Conservation (phyloP, 2,113 vertebrate genomes). For the Notiomystis cincta region DNA sequence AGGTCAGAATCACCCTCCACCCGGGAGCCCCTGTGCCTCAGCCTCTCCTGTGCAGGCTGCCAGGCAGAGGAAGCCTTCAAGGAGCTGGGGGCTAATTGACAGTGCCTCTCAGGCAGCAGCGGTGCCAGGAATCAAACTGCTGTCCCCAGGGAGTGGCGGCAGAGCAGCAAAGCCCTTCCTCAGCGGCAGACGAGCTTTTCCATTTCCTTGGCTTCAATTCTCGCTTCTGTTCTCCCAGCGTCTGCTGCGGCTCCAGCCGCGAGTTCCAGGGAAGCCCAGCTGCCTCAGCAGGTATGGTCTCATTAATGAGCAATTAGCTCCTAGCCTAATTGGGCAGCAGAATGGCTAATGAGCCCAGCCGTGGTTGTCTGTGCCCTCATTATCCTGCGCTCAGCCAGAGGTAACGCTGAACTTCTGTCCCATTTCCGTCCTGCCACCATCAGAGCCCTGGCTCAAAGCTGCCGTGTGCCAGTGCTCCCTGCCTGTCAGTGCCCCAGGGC, state of each 20-base stretch:
- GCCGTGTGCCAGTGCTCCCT: not conserved
- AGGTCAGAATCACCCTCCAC: not conserved
- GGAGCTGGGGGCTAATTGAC: not conserved
- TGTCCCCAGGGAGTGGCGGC: constrained; percentile 27
- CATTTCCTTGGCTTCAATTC: not conserved
- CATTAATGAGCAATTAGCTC: constrained; percentile 71
- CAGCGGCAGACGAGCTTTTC: not conserved
- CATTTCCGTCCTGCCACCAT: not conserved
- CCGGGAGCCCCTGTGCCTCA: no score
- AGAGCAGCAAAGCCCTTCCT: constrained; percentile 1
- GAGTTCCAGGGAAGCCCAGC: constrained; percentile 54
- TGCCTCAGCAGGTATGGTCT: constrained; percentile 56
- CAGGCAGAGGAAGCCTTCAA: not conserved
- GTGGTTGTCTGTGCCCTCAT: constrained; percentile 41
- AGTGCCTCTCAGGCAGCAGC: not conserved
- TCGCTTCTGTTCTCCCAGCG: constrained; percentile 1
- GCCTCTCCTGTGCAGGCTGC: not conserved
- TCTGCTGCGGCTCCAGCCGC: not conserved
- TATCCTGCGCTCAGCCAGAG: constrained; percentile 49
- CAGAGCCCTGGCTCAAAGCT: not conserved
- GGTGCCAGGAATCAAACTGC: not conserved
- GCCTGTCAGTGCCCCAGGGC: not conserved
- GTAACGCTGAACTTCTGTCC: constrained; percentile 17
- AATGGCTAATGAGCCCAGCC: constrained; percentile 63
- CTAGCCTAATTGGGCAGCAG: constrained; percentile 69